Base-by-base conservation (phyloP, 2,888 invertebrate species). In the Temnothorax unifasciatus region DNA sequence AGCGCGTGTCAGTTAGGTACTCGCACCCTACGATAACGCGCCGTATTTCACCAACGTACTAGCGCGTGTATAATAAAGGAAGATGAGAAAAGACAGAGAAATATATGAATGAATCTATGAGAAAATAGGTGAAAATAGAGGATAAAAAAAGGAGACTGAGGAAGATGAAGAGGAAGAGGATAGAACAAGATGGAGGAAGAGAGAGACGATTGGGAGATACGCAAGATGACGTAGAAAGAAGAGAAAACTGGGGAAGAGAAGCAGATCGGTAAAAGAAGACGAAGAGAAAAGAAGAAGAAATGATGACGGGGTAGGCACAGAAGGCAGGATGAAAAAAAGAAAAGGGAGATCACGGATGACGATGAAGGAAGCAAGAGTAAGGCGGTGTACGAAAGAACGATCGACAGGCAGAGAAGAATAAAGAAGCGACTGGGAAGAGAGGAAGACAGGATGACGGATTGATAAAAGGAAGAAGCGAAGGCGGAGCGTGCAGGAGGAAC, bases 21-120 rank as follows among this genome's bases (percentile, higher is more conserved):
- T 83, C 85, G 84, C 77, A 74, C 76, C 73, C 86, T 18, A 82
- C 68, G 86, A 88, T 89, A 89, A 89, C 84, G 81, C 84, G 81
- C 69, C 77, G 84, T 86, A 84, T 89, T 89, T 84, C 82, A 74
- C n/a, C 84, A 87, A 68, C 64, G 59, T 59, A 47, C 25, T 9
- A 18, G 34, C 18, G n/a, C n/a, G 15, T 44, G n/a, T 54, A 29
- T 2, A 3, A 11, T 21, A 38, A 52, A 47, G 25, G 25, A 15
- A 50, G 38, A 50, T 34, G 34, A 13, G 5, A 61, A 64, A 50
- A n/a, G 18, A 34, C 6, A 59, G 59, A 59, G 59, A 2, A 41
- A 59, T 18, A 18, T 29, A 34, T 34, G 34, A 34, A 34, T 34
- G 34, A 34, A 34, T 34, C 6, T 34, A 34, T 34, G 34, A 9